phyloP scores from a whole-genome alignment of 1,140 invertebrate species.

The Pachyrhynchus sulphureomaculatus region DNA sequence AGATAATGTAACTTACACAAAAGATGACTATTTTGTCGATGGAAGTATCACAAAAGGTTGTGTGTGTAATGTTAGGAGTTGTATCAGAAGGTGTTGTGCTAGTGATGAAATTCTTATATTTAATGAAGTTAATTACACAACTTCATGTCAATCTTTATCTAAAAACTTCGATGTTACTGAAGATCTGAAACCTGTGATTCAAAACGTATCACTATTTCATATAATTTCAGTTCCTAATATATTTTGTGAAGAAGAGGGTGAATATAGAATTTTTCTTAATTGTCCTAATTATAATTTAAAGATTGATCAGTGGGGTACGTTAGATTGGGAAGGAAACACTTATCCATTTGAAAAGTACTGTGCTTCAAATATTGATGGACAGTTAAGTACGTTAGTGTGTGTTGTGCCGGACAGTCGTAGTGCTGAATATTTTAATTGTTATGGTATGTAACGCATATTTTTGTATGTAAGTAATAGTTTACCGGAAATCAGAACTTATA shows the following conservation, averaged over 20 bases:
- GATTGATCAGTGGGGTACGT: not conserved
- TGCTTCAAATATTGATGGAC: not conserved
- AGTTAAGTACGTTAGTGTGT: not conserved
- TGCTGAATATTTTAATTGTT: no score
- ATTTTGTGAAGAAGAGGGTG: not conserved
- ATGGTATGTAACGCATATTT: no score
- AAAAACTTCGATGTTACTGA: no score
- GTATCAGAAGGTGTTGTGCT: constrained; percentile 32
- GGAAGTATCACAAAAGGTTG: constrained; percentile 21
- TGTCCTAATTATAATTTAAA: no score
- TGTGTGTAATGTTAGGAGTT: constrained; percentile 27
- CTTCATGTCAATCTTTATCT: no score
- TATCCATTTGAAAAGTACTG: not conserved
- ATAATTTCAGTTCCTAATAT: not conserved
- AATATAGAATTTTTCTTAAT: no score
- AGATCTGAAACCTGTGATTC: not conserved
- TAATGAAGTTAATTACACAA: no score
- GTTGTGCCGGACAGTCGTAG: not conserved
- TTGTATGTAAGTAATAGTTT: no score
- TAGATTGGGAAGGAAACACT: not conserved
- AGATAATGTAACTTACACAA: constrained; percentile 23
- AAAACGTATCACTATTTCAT: not conserved
- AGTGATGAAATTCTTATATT: not conserved
- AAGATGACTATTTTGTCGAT: constrained; percentile 22
- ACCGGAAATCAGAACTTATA: no score